Percentiles rank a stretch among this genome's conserved stretches.
phyloP scores from a whole-genome alignment of 1,140 invertebrate species.

The Camponotus pennsylvanicus region DNA sequence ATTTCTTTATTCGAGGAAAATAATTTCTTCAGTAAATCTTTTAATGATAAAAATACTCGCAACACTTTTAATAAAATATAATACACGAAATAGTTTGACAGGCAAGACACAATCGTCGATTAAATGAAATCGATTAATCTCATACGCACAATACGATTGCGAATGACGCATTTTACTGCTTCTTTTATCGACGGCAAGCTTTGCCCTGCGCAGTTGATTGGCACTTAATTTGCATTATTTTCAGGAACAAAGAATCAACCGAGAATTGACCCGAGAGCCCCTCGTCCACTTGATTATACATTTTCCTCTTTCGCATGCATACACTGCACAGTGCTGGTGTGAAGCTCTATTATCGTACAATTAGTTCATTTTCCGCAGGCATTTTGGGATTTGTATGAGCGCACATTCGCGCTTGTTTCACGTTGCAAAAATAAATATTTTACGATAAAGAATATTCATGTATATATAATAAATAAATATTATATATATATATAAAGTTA shows the following conservation, averaged over 20 bases:
- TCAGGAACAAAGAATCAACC: slow-evolving; percentile 54
- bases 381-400: slow-evolving; percentile 20
- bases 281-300: slow-evolving; percentile 17
- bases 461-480: no score
- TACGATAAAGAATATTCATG: background rate
- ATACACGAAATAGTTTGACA: background rate
- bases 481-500: no score
- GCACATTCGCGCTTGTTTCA: background rate
- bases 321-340: background rate
- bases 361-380: slow-evolving; percentile 36
- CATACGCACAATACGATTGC: slow-evolving; percentile 5
- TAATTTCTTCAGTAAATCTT: background rate
- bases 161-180: background rate
- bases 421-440: background rate
- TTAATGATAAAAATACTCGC: background rate
- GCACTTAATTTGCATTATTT: slow-evolving; percentile 69
- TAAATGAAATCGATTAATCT: background rate
- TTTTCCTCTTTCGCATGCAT: background rate
- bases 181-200: slow-evolving; percentile 40
- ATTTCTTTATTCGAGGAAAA: background rate
- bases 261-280: slow-evolving; percentile 35
- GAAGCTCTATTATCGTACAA: slow-evolving; percentile 45
- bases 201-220: slow-evolving; percentile 21
- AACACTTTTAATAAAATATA: slow-evolving; percentile 19
- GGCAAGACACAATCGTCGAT: background rate